These are phyloP conservation scores for Thera obeliscata DNA, from an alignment of 2,888 invertebrate species.

Conservation along the genomic window DNA sequence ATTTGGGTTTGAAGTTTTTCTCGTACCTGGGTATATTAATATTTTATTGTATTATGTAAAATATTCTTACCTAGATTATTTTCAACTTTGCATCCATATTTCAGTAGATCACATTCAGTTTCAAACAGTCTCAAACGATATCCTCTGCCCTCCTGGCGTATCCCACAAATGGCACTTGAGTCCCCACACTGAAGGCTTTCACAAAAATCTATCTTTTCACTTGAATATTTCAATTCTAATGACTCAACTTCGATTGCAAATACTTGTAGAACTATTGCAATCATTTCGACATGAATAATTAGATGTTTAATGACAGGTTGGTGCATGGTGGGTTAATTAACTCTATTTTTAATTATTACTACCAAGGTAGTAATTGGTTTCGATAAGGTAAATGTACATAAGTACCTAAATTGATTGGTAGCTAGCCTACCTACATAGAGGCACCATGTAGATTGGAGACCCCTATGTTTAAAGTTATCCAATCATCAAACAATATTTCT, in stretches of 20 bases:
- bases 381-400: no score
- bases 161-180: conserved; percentile 57
- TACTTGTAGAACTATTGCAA: conserved; percentile 9
- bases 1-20: no score
- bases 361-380: no score
- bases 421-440: no score
- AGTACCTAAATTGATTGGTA: no score
- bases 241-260: conserved; percentile 24
- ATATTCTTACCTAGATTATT: conserved; percentile 48
- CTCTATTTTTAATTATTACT: no score
- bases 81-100: conserved; percentile 60
- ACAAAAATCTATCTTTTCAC: conserved; percentile 56
- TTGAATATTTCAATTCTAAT: background rate
- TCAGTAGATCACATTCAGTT: conserved; percentile 63
- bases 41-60: background rate
- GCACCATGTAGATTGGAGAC: no score
- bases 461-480: no score
- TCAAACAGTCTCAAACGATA: conserved; percentile 58
- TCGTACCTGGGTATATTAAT: no score
- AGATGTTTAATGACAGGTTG: background rate
- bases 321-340: no score
- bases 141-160: conserved; percentile 51
- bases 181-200: conserved; percentile 51
- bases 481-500: no score
- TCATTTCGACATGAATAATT: conserved; percentile 7